These are phyloP conservation scores for Cossypha heuglini DNA, from an alignment of 2,797 vertebrate genomes.

Conservation along the genomic window DNA sequence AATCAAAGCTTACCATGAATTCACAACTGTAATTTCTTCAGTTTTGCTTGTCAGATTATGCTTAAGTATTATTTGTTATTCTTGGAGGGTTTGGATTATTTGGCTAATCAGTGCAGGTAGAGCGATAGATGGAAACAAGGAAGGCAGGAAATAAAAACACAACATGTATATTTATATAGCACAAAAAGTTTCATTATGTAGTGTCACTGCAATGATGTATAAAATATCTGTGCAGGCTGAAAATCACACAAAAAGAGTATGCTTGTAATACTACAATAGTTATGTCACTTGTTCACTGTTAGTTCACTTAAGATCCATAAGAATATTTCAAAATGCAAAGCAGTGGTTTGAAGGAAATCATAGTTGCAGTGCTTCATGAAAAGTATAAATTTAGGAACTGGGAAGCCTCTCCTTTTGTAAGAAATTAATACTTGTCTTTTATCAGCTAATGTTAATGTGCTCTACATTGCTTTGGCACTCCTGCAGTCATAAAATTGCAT, in stretches of 20 bases:
- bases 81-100: not conserved
- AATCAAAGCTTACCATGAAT: not conserved
- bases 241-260: not conserved
- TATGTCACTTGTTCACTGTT: not conserved
- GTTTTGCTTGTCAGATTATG: not conserved
- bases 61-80: not conserved
- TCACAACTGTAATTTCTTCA: not conserved
- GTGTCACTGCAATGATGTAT: not conserved
- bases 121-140: not conserved
- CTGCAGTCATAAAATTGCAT: slow-evolving; percentile 11
- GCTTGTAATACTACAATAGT: not conserved
- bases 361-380: not conserved
- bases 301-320: not conserved
- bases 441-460: not conserved
- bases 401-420: not conserved
- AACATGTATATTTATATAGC: not conserved
- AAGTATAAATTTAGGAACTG: not conserved
- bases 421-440: slow-evolving; percentile 2
- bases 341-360: not conserved
- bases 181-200: not conserved
- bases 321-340: not conserved
- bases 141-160: not conserved
- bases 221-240: not conserved
- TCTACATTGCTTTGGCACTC: not conserved
- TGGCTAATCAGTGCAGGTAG: not conserved